Base-by-base conservation (phyloP, 2,113 vertebrate genomes). In the Calyptommatus sinebrachiatus region DNA sequence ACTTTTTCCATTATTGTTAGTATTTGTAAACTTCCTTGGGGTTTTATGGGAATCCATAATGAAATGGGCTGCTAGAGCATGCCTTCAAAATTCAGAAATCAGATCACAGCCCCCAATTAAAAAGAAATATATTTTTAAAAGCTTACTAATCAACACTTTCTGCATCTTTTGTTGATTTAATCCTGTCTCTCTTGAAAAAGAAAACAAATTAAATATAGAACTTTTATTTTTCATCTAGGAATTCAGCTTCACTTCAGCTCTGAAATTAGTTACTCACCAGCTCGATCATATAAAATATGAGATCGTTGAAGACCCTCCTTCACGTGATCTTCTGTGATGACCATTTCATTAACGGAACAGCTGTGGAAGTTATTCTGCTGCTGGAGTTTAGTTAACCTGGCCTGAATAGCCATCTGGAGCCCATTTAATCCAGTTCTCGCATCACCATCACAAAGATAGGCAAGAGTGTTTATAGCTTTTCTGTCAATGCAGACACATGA, bases 271-370 rank as follows among this genome's bases (percentile, higher is more conserved):
- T 48, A 79, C 95, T 94, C 86, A 97, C 98, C 98, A 78, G 98
- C 98, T 92, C 96, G 96, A 85, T 99, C 98, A 68, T 99, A 99
- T 8, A 99, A 94, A 85, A 99, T 97, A 82, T 99, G 98, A 20
- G 98, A 99, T 70, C 96, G 95, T 90, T 99, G 98, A 0, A 99
- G 95, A 12, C 97, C 98, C 87, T 98, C 98, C 88, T 99, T 99
- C 50, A 98, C 71, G 0, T 99, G 96, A 4, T 95, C 93, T 91
- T 99, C 98, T 20, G 94, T 96, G 69, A 99, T 90, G 76, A 98
- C 22, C 78, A 96, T 88, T 46, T 85, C 86, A 78, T 85, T 84
- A 41, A 86, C 45, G 57, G 90, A 84, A 70, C 21, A 81, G 26
- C 62, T 41, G 78, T 79, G 35, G 21, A 76, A 28, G 28, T 78